Percentiles rank a stretch among this genome's conserved stretches.
Conservation (phyloP, 2,797 vertebrate species). For the Hephaestus fuliginosus region DNA sequence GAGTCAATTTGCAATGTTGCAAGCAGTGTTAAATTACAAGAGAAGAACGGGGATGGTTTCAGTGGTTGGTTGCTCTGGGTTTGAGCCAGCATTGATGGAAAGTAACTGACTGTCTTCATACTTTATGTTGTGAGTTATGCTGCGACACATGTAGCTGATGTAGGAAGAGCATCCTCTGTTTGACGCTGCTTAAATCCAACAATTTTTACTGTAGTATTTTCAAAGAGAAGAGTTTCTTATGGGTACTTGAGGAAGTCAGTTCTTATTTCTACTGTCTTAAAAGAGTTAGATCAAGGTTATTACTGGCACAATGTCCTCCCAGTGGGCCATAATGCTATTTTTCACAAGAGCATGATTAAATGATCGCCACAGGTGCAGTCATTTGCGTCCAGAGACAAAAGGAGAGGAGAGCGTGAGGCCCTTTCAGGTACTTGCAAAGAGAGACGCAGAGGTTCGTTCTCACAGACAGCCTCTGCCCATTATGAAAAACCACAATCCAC, state of each 20-base stretch:
- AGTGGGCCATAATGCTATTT: neutral
- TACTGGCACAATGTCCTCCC: neutral
- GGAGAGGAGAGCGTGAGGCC: slow-evolving; percentile 2
- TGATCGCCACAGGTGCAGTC: slow-evolving; percentile 1
- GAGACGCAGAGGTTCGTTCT: neutral
- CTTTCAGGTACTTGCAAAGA: slow-evolving; percentile 12
- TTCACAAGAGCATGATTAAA: slow-evolving; percentile 23
- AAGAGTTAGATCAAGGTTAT: neutral
- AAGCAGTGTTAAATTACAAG: neutral
- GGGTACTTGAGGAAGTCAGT: neutral
- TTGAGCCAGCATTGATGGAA: neutral
- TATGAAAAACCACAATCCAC: slow-evolving; percentile 15
- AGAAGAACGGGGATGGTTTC: neutral
- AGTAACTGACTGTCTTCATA: neutral
- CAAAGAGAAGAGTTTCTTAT: neutral
- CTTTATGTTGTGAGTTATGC: neutral
- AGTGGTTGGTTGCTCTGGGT: neutral
- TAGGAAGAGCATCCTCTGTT: neutral
- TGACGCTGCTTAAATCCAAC: neutral
- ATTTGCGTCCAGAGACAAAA: neutral
- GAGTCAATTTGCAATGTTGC: neutral
- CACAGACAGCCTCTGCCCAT: neutral
- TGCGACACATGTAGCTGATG: neutral
- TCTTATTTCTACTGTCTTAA: neutral
- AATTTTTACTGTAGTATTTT: neutral